phyloP scores from a whole-genome alignment of 2,113 vertebrate species.

The rabbit (Oryctolagus cuniculus) region DNA sequence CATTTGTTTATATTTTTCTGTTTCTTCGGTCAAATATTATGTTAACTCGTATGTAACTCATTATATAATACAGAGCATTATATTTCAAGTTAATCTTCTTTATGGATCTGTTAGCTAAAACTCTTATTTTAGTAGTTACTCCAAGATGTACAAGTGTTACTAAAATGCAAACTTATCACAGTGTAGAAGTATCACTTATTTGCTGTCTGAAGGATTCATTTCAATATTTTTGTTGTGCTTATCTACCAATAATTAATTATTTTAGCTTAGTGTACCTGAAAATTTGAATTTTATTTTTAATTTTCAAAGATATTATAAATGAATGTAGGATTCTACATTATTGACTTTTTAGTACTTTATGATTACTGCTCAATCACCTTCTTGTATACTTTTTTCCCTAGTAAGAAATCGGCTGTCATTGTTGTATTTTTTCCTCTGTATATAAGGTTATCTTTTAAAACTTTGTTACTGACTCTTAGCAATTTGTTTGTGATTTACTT shows the following conservation, averaged over 20 bases:
- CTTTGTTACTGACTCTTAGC: not conserved
- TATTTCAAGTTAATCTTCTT: not conserved
- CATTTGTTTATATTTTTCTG: not conserved
- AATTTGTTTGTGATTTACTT: not conserved
- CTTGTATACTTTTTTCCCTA: not conserved
- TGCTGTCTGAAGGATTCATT: not conserved
- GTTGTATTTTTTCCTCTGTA: not conserved
- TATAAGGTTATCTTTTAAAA: not conserved
- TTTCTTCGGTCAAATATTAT: not conserved
- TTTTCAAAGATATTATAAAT: not conserved
- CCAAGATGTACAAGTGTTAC: not conserved
- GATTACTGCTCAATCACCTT: not conserved
- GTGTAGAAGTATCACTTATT: not conserved
- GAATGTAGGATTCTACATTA: not conserved
- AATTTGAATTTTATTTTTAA: not conserved
- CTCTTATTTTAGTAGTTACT: not conserved
- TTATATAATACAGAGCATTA: not conserved
- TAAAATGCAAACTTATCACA: too few relatives aligned
- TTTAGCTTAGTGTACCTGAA: not conserved
- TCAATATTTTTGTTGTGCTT: not conserved
- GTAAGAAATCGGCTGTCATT: not conserved
- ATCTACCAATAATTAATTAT: not conserved
- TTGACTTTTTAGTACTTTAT: not conserved
- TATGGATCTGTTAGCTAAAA: not conserved
- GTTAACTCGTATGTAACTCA: too few relatives aligned